Percentiles rank a stretch among this genome's conserved stretches.
Conservation (phyloP, 2,797 vertebrate genomes). For the Crocidura indochinensis region DNA sequence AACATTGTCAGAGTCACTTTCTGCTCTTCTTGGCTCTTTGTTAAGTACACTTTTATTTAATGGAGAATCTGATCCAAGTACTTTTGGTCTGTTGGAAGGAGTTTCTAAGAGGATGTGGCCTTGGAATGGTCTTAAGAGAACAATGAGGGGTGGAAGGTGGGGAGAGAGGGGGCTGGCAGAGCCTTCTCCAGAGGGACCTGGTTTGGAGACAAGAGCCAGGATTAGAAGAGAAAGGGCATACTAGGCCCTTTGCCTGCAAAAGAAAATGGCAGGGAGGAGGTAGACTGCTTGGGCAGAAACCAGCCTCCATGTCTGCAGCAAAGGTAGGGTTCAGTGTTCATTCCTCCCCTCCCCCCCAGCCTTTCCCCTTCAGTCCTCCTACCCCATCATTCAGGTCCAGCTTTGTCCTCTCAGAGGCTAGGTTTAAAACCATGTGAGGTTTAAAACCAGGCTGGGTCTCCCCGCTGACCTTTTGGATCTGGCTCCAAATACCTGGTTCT, state of each 20-base stretch:
- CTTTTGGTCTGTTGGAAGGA: not conserved
- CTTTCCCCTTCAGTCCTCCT: not conserved
- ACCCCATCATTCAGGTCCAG: not conserved
- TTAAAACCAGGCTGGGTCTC: not conserved
- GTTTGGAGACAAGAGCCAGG: not conserved
- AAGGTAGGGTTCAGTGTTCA: not conserved
- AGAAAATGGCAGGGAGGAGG: not conserved
- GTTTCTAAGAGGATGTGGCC: not conserved
- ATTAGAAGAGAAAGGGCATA: not conserved
- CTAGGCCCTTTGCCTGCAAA: not conserved
- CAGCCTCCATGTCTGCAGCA: fast-evolving
- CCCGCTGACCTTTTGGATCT: not conserved
- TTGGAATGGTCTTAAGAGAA: not conserved
- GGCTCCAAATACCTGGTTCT: not conserved
- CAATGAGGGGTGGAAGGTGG: not conserved
- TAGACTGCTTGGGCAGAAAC: fast-evolving
- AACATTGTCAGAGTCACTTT: constrained; percentile 62
- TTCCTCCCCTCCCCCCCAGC: not conserved
- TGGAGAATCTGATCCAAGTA: constrained; percentile 1
- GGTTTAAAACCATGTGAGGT: not conserved
- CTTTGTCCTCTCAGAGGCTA: not conserved
- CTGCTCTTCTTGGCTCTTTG: constrained; percentile 18
- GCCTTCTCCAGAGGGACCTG: not conserved
- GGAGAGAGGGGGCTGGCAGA: not conserved
- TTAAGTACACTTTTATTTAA: constrained; percentile 11